Conservation (phyloP, 2,888 invertebrate species). For the Nycteola revayana region DNA sequence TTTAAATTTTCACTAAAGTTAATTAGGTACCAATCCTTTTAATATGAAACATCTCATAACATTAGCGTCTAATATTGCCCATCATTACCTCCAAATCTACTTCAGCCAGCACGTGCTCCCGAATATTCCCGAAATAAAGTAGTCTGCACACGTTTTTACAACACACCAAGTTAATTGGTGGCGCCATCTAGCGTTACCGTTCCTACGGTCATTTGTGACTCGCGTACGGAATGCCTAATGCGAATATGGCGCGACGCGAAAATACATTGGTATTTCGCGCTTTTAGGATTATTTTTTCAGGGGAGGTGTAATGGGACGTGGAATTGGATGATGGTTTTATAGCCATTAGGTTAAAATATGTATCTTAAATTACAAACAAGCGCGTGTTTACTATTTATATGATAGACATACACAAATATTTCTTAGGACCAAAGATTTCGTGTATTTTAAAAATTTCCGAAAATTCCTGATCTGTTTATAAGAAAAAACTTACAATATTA, state of each 20-base stretch:
- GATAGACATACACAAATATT: too few relatives aligned
- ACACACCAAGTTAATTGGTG: slow-evolving; percentile 52
- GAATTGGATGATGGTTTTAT: too few relatives aligned
- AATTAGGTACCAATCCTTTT: too few relatives aligned
- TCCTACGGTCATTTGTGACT: slow-evolving; percentile 41
- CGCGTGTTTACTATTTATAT: too few relatives aligned
- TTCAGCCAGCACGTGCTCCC: neutral
- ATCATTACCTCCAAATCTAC: slow-evolving; percentile 20
- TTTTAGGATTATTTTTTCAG: slow-evolving; percentile 18
- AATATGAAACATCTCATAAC: too few relatives aligned
- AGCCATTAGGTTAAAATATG: slow-evolving; percentile 12
- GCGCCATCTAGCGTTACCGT: slow-evolving; percentile 34
- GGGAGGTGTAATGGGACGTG: too few relatives aligned
- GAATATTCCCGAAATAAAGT: slow-evolving; percentile 36
- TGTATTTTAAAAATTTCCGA: too few relatives aligned
- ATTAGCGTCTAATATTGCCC: slow-evolving; percentile 17
- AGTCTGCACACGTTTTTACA: slow-evolving; percentile 52
- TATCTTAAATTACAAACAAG: too few relatives aligned
- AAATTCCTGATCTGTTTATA: too few relatives aligned
- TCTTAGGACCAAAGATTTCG: too few relatives aligned
- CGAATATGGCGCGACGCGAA: slow-evolving; percentile 6
- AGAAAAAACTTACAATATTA: too few relatives aligned
- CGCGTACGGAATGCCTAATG: slow-evolving; percentile 47
- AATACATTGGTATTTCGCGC: slow-evolving; percentile 8
- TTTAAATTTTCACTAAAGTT: too few relatives aligned